Evolutionary conservation across 2,113 vertebrate genomes (phyloP).

Genomic region (Tychaedon coryphoeus): DNA sequence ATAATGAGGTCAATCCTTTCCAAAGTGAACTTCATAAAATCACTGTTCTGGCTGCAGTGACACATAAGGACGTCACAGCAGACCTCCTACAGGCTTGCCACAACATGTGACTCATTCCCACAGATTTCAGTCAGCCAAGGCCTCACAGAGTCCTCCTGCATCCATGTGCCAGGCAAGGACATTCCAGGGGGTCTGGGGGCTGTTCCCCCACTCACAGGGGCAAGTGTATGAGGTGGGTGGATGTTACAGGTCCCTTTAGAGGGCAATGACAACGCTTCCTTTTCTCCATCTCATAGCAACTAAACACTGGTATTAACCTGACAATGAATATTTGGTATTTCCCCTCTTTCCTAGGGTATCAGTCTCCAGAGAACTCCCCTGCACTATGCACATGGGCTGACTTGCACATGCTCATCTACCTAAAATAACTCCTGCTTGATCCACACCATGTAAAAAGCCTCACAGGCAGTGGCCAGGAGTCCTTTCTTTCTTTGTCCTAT

Average conservation of each 20-base stretch:
- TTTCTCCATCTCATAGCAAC: neutral
- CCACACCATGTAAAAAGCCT: neutral
- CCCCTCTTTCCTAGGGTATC: neutral
- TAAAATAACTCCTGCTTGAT: neutral
- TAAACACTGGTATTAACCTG: neutral
- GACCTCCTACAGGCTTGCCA: neutral
- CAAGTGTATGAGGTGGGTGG: rapidly evolving
- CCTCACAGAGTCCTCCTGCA: neutral
- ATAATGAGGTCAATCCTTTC: neutral
- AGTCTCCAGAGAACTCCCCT: neutral
- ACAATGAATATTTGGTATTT: neutral
- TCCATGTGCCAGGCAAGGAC: neutral
- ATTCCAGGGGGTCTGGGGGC: rapidly evolving
- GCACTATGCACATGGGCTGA: neutral
- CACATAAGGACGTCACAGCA: neutral
- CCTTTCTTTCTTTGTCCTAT: neutral
- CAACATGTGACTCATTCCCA: neutral
- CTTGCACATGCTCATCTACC: neutral
- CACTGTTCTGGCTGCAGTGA: neutral
- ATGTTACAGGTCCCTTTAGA: neutral
- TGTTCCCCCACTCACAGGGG: rapidly evolving
- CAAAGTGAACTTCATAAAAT: neutral
- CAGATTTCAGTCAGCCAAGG: neutral
- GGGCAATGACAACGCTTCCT: rapidly evolving
- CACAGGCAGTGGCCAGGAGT: neutral